Base-by-base conservation (phyloP, 2,888 invertebrate species). In the Lapara coniferarum region DNA sequence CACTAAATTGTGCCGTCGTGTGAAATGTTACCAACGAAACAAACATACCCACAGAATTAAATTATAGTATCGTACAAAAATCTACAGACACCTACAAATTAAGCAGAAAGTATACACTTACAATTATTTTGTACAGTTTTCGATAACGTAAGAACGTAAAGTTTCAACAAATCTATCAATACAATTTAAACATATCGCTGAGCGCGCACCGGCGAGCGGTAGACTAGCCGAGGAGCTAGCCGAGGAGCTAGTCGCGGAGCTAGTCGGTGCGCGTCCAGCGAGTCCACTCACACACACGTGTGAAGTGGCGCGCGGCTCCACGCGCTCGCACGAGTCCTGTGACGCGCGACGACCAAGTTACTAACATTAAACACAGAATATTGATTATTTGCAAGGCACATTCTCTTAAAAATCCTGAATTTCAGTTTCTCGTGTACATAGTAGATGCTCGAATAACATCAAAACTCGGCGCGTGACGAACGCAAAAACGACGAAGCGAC, bases 311-410 rank as follows among this genome's bases (percentile, higher is more conserved):
- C 68, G 53, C 44, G 66, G 16, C 55, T 12, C 37, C 3, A 37
- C 37, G 37, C 37, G 37, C 37, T 58, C 69, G 51, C 51, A n/a
- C 58, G 69, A 52, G 67, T 71, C 75, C 84, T 85, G 86, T 87
- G 81, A 84, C 82, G 81, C 81, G 86, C 89, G 88, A 86, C 83
- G 81, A 83, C 84, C 83, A 85, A 86, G 84, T 87, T 85, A 89
- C 89, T 93, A 92, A 91, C 81, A 93, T 92, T 92, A 92, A 92
- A 93, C 93, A 92, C 93, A 92, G 93, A 93, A 92, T 92, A 93
- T 90, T 91, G 92, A 90, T 86, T 90, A 92, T 89, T 93, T 93
- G 93, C 93, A 93, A 93, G 93, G 93, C 93, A 93, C 93, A 93
- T 92, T 92, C 90, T 92, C 87, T 92, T 93, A 89, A 91, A 91